A percentile compares a stretch with the other conserved stretches of the same genome.
These are phyloP conservation scores for Heterodera filipjevi DNA, from an alignment of 2,888 invertebrate genomes.

Conservation along the genomic window DNA sequence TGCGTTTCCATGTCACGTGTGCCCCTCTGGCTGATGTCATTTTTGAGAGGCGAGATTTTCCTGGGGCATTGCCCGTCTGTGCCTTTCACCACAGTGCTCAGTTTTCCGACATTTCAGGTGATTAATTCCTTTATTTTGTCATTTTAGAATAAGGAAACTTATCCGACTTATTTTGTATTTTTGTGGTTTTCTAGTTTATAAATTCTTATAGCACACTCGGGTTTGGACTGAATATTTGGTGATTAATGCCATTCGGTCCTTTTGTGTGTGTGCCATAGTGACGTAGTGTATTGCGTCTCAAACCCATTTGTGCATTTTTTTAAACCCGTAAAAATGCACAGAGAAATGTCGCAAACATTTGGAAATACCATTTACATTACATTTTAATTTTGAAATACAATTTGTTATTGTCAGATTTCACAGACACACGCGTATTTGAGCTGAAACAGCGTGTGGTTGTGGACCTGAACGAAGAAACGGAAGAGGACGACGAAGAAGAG, in stretches of 20 bases:
- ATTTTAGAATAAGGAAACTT: no score
- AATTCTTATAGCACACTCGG: not conserved
- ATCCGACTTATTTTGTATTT: no score
- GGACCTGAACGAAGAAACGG: conserved; percentile 19
- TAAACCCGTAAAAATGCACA: not conserved
- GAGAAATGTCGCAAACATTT: not conserved
- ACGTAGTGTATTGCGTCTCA: not conserved
- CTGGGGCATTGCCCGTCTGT: conserved; percentile 67
- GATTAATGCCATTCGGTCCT: not conserved
- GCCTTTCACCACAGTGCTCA: conserved; percentile 56
- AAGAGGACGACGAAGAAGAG: not conserved
- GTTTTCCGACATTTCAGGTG: not conserved
- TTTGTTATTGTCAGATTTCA: conserved; percentile 6
- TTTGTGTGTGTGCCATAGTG: conserved; percentile 9
- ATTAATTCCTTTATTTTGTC: not conserved
- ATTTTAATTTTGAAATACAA: no score
- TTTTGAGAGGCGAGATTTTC: conserved; percentile 68
- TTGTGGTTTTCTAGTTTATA: no score
- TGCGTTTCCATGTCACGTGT: conserved; percentile 71
- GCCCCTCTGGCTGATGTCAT: conserved; percentile 71
- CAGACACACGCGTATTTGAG: conserved; percentile 9
- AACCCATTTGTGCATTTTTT: conserved; percentile 17
- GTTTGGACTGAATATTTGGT: not conserved
- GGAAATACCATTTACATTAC: not conserved
- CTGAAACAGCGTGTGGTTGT: conserved; percentile 33